Base-by-base conservation (phyloP, 2,113 vertebrate genomes). In the Erythrocebus patas region DNA sequence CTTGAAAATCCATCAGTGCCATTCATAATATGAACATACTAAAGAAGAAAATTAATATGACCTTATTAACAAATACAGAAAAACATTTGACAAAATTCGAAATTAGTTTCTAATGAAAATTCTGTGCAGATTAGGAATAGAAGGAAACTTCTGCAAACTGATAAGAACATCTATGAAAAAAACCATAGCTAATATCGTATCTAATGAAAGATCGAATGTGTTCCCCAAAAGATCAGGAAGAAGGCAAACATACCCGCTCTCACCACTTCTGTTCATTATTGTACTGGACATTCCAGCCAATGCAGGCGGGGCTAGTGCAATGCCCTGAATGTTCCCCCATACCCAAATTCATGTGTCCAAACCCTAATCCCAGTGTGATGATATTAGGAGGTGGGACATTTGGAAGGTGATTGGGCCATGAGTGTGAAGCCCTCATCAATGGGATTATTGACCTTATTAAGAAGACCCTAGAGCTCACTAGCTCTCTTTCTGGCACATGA, bases 151-250 rank as follows among this genome's bases (percentile, higher is more conserved):
- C 66, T 70, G 32, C 35, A 70, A 70, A 70, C 66, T 64, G 11
- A 30, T 64, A 64, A 70, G 13, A 70, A n/a, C 32, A 70, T 70
- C 66, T 18, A 13, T 17, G 66, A 35, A 55, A 55, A 55, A 55
- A 55, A 55, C 52, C 52, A 55, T 55, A 70, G 6, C 16, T 70
- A 35, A n/a, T 14, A 17, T 70, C 13, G n/a, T 18, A 70, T 6
- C 35, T 70, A n/a, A 35, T n/a, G 35, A n/a, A 70, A 70, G 66
- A 35, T 5, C 35, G 2, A n/a, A n/a, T n/a, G 32, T 0, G 0
- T n/a, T 17, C 66, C 32, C 66, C 35, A 70, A 16, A 70, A n/a
- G 66, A n/a, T 70, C 32, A 18, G 14, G 7, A 70, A 16, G 9
- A 70, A 70, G 66, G 13, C 16, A 70, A n/a, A 18, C 14, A 35